Conservation (phyloP, 2,113 vertebrate genomes). For the Forbesichthys papilliferus region DNA sequence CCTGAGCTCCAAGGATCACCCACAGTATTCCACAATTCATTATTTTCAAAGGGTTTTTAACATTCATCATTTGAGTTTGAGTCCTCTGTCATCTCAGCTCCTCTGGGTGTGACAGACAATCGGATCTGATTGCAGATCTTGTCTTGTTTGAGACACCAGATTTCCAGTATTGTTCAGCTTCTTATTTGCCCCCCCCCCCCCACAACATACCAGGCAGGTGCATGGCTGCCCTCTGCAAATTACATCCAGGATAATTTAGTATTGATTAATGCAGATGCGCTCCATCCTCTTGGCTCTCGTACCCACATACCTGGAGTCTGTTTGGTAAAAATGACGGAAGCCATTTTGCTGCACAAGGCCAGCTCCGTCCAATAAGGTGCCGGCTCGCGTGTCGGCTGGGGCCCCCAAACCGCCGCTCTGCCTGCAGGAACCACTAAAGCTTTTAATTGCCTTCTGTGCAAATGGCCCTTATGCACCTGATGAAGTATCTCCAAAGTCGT, state of each 20-base stretch:
- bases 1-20: background rate
- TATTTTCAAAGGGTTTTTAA: slow-evolving; percentile 2
- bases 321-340: slow-evolving; percentile 90
- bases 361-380: slow-evolving; percentile 90
- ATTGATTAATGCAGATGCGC: slow-evolving; percentile 86
- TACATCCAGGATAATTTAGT: slow-evolving; percentile 77
- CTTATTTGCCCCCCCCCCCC: slow-evolving; percentile 60
- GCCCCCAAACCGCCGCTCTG: slow-evolving; percentile 95
- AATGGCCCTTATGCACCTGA: slow-evolving; percentile 82
- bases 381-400: slow-evolving; percentile 93
- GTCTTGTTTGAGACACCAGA: slow-evolving; percentile 23
- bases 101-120: slow-evolving; percentile 32
- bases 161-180: slow-evolving; percentile 51
- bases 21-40: slow-evolving; percentile 11
- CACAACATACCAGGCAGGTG: slow-evolving; percentile 73
- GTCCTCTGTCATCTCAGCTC: slow-evolving; percentile 10
- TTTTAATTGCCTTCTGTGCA: slow-evolving; percentile 99
- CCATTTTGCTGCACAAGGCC: slow-evolving; percentile 88
- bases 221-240: slow-evolving; percentile 73
- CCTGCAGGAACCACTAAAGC: slow-evolving; percentile 97
- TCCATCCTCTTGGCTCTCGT: slow-evolving; percentile 71
- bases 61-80: slow-evolving; percentile 22
- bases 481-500: slow-evolving; percentile 76
- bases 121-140: slow-evolving; percentile 41
- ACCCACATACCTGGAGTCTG: slow-evolving; percentile 85